Evolutionary conservation across 2,888 invertebrate species (phyloP).

Genomic region (Erannis defoliaria): DNA sequence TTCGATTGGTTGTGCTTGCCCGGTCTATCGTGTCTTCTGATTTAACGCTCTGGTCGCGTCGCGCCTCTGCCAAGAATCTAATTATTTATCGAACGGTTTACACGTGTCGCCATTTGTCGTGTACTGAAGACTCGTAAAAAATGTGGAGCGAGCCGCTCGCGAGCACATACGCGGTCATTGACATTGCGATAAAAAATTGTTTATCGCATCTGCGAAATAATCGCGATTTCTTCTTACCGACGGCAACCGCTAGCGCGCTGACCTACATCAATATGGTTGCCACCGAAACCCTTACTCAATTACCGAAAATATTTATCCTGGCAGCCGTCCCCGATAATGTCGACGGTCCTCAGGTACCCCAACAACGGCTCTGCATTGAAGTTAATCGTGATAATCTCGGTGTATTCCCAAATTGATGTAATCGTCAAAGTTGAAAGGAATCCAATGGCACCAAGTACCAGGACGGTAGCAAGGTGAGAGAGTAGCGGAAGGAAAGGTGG

Average conservation of each 20-base stretch:
- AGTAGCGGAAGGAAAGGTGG: constrained; percentile 35
- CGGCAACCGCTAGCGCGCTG: constrained; percentile 36
- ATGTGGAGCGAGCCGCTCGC: constrained; percentile 57
- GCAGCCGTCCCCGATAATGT: constrained; percentile 7
- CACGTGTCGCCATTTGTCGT: constrained; percentile 56
- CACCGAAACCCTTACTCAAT: constrained; percentile 25
- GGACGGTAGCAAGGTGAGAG: constrained; percentile 33
- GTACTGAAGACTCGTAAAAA: constrained; percentile 57
- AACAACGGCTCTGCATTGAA: constrained; percentile 21
- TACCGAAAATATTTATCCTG: constrained; percentile 8
- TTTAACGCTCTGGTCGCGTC: constrained; percentile 15
- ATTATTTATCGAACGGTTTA: constrained; percentile 48
- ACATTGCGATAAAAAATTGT: constrained; percentile 67
- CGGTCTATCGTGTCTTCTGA: constrained; percentile 9
- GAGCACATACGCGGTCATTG: constrained; percentile 65
- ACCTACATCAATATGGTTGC: constrained; percentile 45
- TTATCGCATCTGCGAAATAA: constrained; percentile 49
- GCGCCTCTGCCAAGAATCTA: constrained; percentile 36
- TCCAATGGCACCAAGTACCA: constrained; percentile 40
- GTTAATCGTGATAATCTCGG: constrained; percentile 18
- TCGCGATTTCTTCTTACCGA: constrained; percentile 38
- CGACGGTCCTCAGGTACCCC: constrained; percentile 3
- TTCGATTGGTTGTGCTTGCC: not conserved
- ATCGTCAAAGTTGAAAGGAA: constrained; percentile 37
- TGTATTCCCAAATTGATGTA: constrained; percentile 15